A percentile compares a stretch with the other conserved stretches of the same genome.
Evolutionary conservation across 2,113 vertebrate genomes (phyloP).

Genomic region (Acanthochromis polyacanthus): DNA sequence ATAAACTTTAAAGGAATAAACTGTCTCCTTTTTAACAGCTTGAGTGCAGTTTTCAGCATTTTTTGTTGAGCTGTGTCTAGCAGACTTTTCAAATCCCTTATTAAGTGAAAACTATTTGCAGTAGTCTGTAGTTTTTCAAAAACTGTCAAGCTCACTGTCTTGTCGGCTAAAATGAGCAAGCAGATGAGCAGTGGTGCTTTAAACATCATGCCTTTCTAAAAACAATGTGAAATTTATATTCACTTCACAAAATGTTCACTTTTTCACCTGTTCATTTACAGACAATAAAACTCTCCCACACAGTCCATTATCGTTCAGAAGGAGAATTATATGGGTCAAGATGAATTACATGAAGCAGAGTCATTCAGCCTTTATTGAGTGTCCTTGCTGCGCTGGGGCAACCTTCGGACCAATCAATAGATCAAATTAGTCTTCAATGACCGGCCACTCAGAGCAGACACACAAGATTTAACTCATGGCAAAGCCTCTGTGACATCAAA

Average conservation of each 20-base stretch:
- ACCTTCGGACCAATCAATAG: slow-evolving; percentile 71
- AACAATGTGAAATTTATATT: slow-evolving; percentile 3
- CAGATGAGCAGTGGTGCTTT: background rate
- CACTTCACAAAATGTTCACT: slow-evolving; percentile 1
- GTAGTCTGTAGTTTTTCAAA: too few species aligned
- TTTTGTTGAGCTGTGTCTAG: background rate
- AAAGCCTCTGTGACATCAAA: slow-evolving; percentile 48
- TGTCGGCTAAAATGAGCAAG: background rate
- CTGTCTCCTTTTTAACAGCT: background rate
- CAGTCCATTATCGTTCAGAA: slow-evolving; percentile 30
- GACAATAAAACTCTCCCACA: slow-evolving; percentile 28
- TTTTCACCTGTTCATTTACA: slow-evolving; percentile 28
- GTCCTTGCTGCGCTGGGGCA: slow-evolving; percentile 53
- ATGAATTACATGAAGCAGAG: slow-evolving; percentile 53
- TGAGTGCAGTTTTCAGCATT: background rate
- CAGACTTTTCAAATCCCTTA: background rate
- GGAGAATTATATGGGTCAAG: slow-evolving; percentile 39
- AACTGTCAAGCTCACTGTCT: too few species aligned
- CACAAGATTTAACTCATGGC: slow-evolving; percentile 51
- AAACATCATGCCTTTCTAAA: background rate
- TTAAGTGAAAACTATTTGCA: too few species aligned
- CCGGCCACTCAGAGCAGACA: slow-evolving; percentile 55
- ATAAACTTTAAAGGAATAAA: background rate
- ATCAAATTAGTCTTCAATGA: slow-evolving; percentile 62
- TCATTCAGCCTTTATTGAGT: slow-evolving; percentile 64